A percentile compares a stretch with the other conserved stretches of the same genome.
Evolutionary conservation across 2,113 vertebrate species (phyloP).

Genomic region (Anser brachyrhynchus): DNA sequence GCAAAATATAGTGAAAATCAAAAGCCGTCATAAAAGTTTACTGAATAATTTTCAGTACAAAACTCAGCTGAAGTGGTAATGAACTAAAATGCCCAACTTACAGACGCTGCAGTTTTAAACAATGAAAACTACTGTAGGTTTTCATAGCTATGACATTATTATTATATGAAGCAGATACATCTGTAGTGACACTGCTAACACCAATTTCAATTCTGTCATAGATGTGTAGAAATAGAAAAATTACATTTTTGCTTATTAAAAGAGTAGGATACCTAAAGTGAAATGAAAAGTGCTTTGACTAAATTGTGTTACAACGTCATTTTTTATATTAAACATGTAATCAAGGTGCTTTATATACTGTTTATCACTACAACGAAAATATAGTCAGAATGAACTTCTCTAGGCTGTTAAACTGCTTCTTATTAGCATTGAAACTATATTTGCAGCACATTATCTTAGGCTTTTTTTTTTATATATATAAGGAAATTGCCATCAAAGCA

Average conservation of each 20-base stretch:
- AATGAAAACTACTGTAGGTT: constrained; percentile 12
- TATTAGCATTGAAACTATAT: constrained; percentile 76
- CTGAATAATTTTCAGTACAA: constrained; percentile 43
- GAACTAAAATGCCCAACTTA: constrained; percentile 47
- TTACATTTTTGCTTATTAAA: constrained; percentile 62
- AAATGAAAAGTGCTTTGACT: constrained; percentile 58
- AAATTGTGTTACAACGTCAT: constrained; percentile 57
- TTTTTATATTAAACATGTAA: constrained; percentile 67
- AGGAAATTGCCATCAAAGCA: constrained; percentile 74
- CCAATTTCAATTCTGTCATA: constrained; percentile 50
- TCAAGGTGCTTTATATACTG: constrained; percentile 63
- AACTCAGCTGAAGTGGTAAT: neutral
- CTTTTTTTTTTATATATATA: constrained; percentile 72
- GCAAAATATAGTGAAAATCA: constrained; percentile 46
- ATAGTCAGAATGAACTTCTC: constrained; percentile 72
- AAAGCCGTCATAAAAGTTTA: constrained; percentile 57
- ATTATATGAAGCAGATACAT: neutral
- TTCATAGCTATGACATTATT: neutral
- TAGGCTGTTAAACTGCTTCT: constrained; percentile 72
- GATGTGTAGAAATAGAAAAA: constrained; percentile 40
- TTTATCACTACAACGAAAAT: constrained; percentile 73
- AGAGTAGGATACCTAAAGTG: constrained; percentile 43
- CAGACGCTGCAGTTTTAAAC: constrained; percentile 22
- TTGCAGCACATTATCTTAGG: constrained; percentile 74
- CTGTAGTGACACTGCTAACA: constrained; percentile 41